phyloP scores from a whole-genome alignment of 2,113 vertebrate species.

The Psammodynastes pulverulentus region DNA sequence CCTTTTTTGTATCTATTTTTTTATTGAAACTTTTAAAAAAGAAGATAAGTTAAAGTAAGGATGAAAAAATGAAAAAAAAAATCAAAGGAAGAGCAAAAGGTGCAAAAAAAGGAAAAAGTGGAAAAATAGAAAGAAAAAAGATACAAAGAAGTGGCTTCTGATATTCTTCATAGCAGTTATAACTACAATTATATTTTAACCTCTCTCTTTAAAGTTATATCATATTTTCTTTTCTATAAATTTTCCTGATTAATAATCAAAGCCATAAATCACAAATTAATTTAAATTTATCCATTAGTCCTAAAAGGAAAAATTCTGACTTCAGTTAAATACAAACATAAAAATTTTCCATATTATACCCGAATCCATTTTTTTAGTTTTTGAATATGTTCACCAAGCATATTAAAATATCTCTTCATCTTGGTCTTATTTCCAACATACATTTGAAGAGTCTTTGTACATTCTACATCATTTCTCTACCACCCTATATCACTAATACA shows the following conservation, averaged over 20 bases:
- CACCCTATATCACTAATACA: not conserved
- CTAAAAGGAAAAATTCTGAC: not conserved
- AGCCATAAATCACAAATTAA: not conserved
- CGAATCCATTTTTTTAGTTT: not conserved
- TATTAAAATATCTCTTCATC: not conserved
- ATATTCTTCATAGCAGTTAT: not conserved
- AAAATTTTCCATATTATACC: not conserved
- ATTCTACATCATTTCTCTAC: not conserved
- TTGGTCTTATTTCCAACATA: not conserved
- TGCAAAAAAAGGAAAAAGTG: not conserved
- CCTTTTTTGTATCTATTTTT: not conserved
- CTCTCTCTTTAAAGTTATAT: not conserved
- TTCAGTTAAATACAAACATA: not conserved
- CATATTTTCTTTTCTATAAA: not conserved
- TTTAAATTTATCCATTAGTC: not conserved
- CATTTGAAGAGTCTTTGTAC: not conserved
- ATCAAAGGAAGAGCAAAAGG: not conserved
- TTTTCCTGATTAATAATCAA: not conserved
- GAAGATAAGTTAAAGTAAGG: not conserved
- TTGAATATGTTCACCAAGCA: not conserved
- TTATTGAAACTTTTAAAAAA: not conserved
- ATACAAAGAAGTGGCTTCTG: not conserved
- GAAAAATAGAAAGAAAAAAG: not conserved
- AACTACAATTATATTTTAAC: too few relatives aligned
- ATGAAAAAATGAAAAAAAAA: not conserved